phyloP scores from a whole-genome alignment of 2,888 invertebrate genomes.

The Dinocampus coccinellae region DNA sequence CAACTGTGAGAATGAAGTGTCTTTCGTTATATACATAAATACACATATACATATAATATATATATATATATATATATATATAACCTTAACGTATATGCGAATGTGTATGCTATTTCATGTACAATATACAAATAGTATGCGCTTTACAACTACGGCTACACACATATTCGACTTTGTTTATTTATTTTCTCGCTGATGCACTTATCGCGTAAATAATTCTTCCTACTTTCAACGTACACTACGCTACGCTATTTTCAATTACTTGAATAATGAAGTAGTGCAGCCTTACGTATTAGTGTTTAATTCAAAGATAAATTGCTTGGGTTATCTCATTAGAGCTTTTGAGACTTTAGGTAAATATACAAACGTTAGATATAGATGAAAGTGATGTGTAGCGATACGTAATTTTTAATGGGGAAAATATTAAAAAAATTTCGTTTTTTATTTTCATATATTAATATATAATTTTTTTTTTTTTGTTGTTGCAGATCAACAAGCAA shows the following conservation, averaged over 20 bases:
- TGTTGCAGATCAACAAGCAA: conserved; percentile 43
- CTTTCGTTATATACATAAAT: neutral
- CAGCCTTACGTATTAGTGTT: conserved; percentile 35
- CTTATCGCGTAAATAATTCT: neutral
- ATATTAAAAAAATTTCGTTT: neutral
- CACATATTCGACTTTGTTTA: neutral
- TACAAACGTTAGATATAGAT: neutral
- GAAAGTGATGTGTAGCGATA: no score
- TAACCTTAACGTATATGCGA: neutral
- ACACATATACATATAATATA: neutral
- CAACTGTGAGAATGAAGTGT: neutral
- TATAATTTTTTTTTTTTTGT: conserved; percentile 14
- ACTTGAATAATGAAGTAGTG: conserved; percentile 41
- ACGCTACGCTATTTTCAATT: conserved; percentile 27
- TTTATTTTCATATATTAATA: neutral
- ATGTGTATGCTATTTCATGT: no score
- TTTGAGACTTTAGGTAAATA: neutral
- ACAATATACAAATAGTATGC: no score
- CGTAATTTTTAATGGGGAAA: no score
- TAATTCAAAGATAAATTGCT: conserved; percentile 42
- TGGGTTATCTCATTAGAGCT: conserved; percentile 36
- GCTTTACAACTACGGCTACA: neutral
- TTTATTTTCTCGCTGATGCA: neutral
- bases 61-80: neutral
- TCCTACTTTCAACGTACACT: neutral